Evolutionary conservation across 2,888 invertebrate species (phyloP).

Genomic region (Eilema griseolum): DNA sequence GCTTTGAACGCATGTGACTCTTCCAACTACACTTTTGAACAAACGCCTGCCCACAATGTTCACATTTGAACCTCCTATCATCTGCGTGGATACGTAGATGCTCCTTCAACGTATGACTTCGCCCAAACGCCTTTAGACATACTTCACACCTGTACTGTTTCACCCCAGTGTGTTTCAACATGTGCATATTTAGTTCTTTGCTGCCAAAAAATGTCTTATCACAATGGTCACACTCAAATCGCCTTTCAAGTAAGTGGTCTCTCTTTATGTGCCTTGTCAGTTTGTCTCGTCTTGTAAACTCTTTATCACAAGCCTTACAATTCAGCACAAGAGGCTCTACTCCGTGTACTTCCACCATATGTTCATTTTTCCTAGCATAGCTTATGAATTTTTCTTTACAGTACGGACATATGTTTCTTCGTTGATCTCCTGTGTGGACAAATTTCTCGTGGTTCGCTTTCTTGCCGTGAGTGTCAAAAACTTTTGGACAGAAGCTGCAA

Average conservation of each 20-base stretch:
- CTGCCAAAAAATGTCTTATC: constrained; percentile 37
- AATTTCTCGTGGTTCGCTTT: constrained; percentile 39
- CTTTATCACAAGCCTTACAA: constrained; percentile 47
- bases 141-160: constrained; percentile 36
- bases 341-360: constrained; percentile 42
- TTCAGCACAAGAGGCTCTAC: constrained; percentile 22
- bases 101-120: constrained; percentile 37
- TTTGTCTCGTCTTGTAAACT: constrained; percentile 27
- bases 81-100: constrained; percentile 45
- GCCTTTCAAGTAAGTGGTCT: constrained; percentile 42
- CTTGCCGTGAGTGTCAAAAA: constrained; percentile 38
- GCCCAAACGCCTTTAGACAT: constrained; percentile 36
- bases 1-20: constrained; percentile 41
- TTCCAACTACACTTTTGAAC: constrained; percentile 50
- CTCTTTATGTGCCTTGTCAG: constrained; percentile 34
- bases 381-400: constrained; percentile 40
- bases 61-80: constrained; percentile 43
- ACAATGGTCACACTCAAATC: constrained; percentile 36
- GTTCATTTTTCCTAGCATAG: constrained; percentile 31
- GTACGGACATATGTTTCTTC: constrained; percentile 38
- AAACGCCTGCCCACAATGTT: constrained; percentile 39
- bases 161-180: constrained; percentile 46
- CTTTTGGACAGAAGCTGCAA: constrained; percentile 38
- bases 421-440: constrained; percentile 31
- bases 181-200: constrained; percentile 31